Conservation (phyloP, 2,797 vertebrate species). For the Hyperoplus lanceolatus region DNA sequence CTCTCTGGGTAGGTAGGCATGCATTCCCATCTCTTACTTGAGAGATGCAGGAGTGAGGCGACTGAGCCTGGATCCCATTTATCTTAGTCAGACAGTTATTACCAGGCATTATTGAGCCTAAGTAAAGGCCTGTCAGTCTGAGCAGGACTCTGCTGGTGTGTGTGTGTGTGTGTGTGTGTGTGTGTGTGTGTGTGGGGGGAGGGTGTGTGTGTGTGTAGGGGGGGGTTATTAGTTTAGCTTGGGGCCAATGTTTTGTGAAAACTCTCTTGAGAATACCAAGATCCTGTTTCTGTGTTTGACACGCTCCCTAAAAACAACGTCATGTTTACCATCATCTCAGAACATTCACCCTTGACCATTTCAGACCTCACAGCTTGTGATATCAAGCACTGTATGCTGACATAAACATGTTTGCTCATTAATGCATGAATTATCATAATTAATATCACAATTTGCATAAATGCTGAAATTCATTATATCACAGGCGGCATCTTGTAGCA, state of each 20-base stretch:
- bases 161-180: background rate
- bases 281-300: constrained; percentile 18
- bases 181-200: background rate
- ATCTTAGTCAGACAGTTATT: constrained; percentile 76
- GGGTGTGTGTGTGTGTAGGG: background rate
- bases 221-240: constrained; percentile 26
- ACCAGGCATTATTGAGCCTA: constrained; percentile 57
- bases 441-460: constrained; percentile 4
- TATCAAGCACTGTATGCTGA: background rate
- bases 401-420: constrained; percentile 11
- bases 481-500: background rate
- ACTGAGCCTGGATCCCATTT: constrained; percentile 58
- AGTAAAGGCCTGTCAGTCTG: constrained; percentile 53
- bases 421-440: constrained; percentile 26
- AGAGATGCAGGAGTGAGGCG: constrained; percentile 52
- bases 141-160: constrained; percentile 9
- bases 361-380: background rate
- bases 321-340: constrained; percentile 2
- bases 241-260: constrained; percentile 42
- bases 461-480: background rate
- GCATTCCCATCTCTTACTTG: constrained; percentile 34
- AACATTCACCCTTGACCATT: constrained; percentile 4
- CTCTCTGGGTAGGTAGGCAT: constrained; percentile 24
- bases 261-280: constrained; percentile 38
- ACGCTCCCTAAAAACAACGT: background rate